A percentile compares a stretch with the other conserved stretches of the same genome.
These are phyloP conservation scores for Hemithea aestivaria DNA, from an alignment of 2,888 invertebrate genomes.

Conservation along the genomic window DNA sequence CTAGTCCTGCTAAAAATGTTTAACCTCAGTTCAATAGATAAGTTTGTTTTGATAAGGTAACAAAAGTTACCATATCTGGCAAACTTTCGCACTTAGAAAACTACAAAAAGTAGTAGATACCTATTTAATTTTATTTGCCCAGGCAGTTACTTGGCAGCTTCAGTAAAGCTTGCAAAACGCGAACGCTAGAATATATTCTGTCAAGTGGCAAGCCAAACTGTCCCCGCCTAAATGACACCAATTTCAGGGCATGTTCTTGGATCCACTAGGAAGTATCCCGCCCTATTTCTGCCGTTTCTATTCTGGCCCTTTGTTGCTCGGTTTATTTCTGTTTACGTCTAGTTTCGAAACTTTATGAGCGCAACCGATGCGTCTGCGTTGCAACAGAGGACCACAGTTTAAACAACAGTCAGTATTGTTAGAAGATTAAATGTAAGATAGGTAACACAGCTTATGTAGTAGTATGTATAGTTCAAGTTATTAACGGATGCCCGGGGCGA, in stretches of 20 bases:
- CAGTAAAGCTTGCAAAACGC: background rate
- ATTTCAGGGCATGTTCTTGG: slow-evolving; percentile 54
- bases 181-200: background rate
- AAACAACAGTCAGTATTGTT: slow-evolving; percentile 10
- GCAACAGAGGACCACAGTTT: slow-evolving; percentile 42
- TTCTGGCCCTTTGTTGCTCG: slow-evolving; percentile 64
- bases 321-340: slow-evolving; percentile 73
- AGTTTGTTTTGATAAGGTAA: no score
- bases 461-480: slow-evolving; percentile 35
- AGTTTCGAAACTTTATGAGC: slow-evolving; percentile 74
- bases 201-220: background rate
- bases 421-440: slow-evolving; percentile 3
- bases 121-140: no score
- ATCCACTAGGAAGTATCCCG: slow-evolving; percentile 63
- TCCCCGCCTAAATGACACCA: slow-evolving; percentile 18
- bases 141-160: no score
- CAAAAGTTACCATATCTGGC: no score
- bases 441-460: slow-evolving; percentile 2
- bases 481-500: slow-evolving; percentile 59
- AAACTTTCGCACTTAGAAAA: no score
- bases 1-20: no score
- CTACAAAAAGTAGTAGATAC: no score
- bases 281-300: slow-evolving; percentile 54
- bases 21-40: no score
- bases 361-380: slow-evolving; percentile 57